Evolutionary conservation across 2,888 invertebrate species (phyloP).

Genomic region (Drosophila pegasa): DNA sequence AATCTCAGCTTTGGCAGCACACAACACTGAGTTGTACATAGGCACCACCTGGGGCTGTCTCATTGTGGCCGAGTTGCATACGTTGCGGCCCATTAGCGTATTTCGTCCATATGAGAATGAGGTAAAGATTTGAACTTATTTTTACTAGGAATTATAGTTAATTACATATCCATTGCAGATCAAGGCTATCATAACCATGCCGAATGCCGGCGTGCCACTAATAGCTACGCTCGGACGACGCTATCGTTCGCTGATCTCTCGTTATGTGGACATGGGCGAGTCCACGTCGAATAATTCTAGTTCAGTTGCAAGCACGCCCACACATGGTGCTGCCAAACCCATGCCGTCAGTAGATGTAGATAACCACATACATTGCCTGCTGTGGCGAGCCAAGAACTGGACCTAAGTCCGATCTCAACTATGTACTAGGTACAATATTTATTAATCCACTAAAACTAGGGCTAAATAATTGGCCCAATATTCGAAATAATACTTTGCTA

Average conservation of each 20-base stretch:
- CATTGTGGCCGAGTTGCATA: conserved; percentile 93
- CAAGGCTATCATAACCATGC: conserved; percentile 87
- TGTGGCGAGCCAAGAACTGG: conserved; percentile 84
- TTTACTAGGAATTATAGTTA: not conserved
- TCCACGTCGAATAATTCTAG: conserved; percentile 24
- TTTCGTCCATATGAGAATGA: conserved; percentile 96
- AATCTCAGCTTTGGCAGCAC: conserved; percentile 87
- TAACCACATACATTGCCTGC: conserved; percentile 83
- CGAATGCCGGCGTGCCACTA: conserved; percentile 85
- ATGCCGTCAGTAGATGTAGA: conserved; percentile 80
- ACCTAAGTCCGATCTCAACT: conserved; percentile 74
- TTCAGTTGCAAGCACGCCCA: conserved; percentile 65
- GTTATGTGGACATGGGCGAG: conserved; percentile 86
- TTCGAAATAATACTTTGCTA: conserved; percentile 19
- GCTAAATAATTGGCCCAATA: conserved; percentile 11
- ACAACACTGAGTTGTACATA: conserved; percentile 91
- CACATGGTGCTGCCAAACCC: conserved; percentile 69
- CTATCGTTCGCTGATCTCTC: conserved; percentile 91
- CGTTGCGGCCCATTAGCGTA: conserved; percentile 94
- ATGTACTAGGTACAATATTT: conserved; percentile 49
- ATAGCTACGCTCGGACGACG: conserved; percentile 93
- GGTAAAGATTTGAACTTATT: conserved; percentile 84
- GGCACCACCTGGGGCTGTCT: conserved; percentile 98
- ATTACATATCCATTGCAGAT: conserved; percentile 84
- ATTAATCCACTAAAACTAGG: conserved; percentile 30